Evolutionary conservation across 2,113 vertebrate genomes (phyloP), one percentile per base, ranked within the genome.

Genomic region (Cryptomyrus ogoouensis): DNA sequence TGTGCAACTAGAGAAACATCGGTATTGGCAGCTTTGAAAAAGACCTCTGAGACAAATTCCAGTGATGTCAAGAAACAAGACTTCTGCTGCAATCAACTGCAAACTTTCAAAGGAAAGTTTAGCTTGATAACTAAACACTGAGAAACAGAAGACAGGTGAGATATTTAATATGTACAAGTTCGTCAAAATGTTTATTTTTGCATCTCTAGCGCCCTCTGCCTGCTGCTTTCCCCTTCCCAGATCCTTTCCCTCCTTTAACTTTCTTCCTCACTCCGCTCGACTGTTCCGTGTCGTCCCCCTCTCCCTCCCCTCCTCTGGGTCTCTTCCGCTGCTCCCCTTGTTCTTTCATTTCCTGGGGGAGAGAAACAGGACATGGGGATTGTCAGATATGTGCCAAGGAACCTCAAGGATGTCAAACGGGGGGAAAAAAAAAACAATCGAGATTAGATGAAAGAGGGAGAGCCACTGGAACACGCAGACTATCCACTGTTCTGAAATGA

Each of bases 181-280:
- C 0, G 5, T 88, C 31, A 24, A 13, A 66, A 50, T 24, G 62
- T 70, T 70, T 39, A 66, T 62, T 44, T 19, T 6, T 44, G 4
- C 15, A 24, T 88, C 31, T 88, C 56, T 88, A 88, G 21, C 87
- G 87, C 56, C 87, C 87, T 62, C 87, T 88, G 9, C 52, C 56
- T 12, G 87, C 53, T 42, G 15, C 19, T 46, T 46, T 88, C 21
- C 89, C 42, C 10, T 42, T 17, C 10, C 83, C 85, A 0, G 24
- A 19, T 3, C n/a, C 89, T 35, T 88, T 27, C 2, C 98, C 98
- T 88, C 98, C 98, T 88, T 93, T 95, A 88, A 99, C 97, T 93
- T 97, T 99, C 93, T 98, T 98, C 91, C 98, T 96, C 90, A 99
- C 97, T 0, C 98, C 98, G 0, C 96, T 93, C 0, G 97, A 96